Percentiles rank a stretch among this genome's conserved stretches.
Conservation (phyloP, 2,888 invertebrate genomes). For the Drosophila fungiperda region DNA sequence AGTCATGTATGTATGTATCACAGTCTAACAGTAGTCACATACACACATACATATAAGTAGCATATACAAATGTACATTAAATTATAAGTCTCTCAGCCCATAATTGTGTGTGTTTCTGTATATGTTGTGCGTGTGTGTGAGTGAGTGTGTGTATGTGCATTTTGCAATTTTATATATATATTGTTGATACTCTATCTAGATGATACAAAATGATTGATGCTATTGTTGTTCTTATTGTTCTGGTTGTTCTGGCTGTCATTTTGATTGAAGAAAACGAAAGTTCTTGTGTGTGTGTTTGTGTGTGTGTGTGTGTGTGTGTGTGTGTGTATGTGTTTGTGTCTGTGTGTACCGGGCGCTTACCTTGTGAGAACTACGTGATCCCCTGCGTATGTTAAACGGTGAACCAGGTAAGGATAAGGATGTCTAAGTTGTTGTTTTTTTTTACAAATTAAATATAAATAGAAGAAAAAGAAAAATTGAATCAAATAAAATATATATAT, state of each 20-base stretch:
- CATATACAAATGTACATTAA: neutral
- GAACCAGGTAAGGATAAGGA: slow-evolving; percentile 98
- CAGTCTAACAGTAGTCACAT: slow-evolving; percentile 1
- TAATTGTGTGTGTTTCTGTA: neutral
- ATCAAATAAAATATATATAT: slow-evolving; percentile 73
- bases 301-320: slow-evolving; percentile 18
- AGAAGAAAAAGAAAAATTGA: slow-evolving; percentile 76
- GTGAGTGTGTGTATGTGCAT: slow-evolving; percentile 1
- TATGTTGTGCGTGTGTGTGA: neutral
- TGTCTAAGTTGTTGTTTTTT: slow-evolving; percentile 87
- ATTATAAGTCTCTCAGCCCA: slow-evolving; percentile 9
- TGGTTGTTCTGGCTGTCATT: slow-evolving; percentile 56
- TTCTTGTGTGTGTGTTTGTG: slow-evolving; percentile 7
- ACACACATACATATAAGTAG: neutral
- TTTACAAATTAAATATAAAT: slow-evolving; percentile 70
- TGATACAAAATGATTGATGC: slow-evolving; percentile 45
- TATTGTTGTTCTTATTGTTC: slow-evolving; percentile 43
- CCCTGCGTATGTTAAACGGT: slow-evolving; percentile 96
- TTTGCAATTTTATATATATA: slow-evolving; percentile 13
- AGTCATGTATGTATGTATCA: slow-evolving; percentile 1
- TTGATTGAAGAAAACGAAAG: slow-evolving; percentile 44
- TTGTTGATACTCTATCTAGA: slow-evolving; percentile 27
- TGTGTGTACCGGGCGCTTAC: slow-evolving; percentile 78
- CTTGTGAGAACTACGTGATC: slow-evolving; percentile 95
- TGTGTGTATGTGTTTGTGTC: slow-evolving; percentile 1